Conservation (phyloP, 2,113 vertebrate species). For the Catagonus wagneri region DNA sequence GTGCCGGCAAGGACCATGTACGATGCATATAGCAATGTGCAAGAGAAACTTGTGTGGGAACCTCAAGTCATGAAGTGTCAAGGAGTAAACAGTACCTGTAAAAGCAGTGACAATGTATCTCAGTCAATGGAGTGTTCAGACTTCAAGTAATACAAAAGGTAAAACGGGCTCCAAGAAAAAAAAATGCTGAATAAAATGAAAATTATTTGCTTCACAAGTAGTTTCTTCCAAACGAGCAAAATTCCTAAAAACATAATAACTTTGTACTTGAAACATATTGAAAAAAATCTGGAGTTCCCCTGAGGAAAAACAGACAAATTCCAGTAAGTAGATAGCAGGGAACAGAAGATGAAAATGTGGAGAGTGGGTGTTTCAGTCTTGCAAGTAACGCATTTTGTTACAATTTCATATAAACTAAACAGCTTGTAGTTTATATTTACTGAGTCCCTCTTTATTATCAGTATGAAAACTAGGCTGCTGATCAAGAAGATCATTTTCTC, state of each 20-base stretch:
- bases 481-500: not conserved
- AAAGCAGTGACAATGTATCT: not conserved
- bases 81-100: not conserved
- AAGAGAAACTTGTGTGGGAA: not conserved
- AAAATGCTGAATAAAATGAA: not conserved
- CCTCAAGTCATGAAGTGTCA: not conserved
- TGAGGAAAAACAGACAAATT: not conserved
- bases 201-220: not conserved
- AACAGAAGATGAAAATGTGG: not conserved
- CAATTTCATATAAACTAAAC: not conserved
- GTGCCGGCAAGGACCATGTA: accelerated
- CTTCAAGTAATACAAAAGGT: not conserved
- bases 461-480: not conserved
- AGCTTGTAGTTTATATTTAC: not conserved
- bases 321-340: not conserved
- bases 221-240: not conserved
- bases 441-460: not conserved
- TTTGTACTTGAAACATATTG: not conserved
- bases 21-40: accelerated
- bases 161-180: not conserved
- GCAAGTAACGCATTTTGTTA: not conserved
- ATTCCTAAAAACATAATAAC: not conserved
- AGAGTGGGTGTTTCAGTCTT: not conserved
- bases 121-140: not conserved
- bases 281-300: not conserved